These are phyloP conservation scores for Sebastes kiyomatsui DNA, from an alignment of 2,797 vertebrate genomes.

Conservation along the genomic window DNA sequence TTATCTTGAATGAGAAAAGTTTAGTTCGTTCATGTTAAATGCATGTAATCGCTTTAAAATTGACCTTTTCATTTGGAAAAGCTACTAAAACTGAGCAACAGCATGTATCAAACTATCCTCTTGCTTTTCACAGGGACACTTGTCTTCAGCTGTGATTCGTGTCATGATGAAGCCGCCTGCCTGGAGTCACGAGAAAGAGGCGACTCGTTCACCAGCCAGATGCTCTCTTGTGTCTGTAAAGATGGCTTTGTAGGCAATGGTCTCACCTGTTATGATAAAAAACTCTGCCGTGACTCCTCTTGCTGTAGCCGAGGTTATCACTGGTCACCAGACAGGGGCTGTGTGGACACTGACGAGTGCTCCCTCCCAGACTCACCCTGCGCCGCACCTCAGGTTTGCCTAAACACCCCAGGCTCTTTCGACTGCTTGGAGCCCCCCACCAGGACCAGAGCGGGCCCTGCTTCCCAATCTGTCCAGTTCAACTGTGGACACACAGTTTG, in stretches of 20 bases:
- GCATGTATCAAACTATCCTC: not conserved
- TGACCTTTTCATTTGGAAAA: not conserved
- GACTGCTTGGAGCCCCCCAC: constrained; percentile 23
- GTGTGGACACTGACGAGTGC: constrained; percentile 77
- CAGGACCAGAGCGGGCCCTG: not conserved
- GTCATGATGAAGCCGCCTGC: constrained; percentile 56
- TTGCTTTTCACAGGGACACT: constrained; percentile 20
- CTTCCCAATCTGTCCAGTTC: constrained; percentile 22
- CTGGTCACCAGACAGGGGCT: constrained; percentile 56
- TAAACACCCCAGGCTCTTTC: constrained; percentile 66
- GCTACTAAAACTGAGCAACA: not conserved
- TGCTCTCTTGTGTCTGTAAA: constrained; percentile 68
- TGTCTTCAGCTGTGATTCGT: constrained; percentile 51
- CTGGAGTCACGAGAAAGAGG: constrained; percentile 12
- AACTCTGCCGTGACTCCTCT: constrained; percentile 44
- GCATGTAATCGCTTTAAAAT: not conserved
- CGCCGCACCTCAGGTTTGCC: constrained; percentile 38
- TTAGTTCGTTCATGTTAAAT: not conserved
- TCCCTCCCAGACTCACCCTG: constrained; percentile 35
- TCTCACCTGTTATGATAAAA: constrained; percentile 54
- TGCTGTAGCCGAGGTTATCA: constrained; percentile 64
- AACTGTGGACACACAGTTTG: constrained; percentile 41
- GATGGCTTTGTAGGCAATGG: constrained; percentile 77
- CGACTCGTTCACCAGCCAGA: not conserved
- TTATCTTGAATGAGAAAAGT: no score